Conservation (phyloP, 1,140 invertebrate genomes). For the Orchestia grillus region DNA sequence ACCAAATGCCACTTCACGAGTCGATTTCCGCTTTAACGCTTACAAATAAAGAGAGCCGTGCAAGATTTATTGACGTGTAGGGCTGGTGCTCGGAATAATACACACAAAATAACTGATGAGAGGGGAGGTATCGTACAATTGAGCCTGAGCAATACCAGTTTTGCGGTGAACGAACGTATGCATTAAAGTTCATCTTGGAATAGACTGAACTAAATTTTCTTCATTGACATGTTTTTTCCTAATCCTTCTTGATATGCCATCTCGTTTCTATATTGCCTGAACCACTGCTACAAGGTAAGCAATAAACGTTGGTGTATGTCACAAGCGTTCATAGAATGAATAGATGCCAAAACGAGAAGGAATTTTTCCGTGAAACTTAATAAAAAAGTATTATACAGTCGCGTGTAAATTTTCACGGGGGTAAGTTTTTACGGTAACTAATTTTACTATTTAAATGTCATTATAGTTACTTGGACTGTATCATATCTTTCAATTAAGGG, state of each 20-base stretch:
- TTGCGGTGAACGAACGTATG: not conserved
- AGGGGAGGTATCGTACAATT: not conserved
- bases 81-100: not conserved
- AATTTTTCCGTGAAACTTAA: not conserved
- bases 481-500: too few relatives aligned
- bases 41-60: constrained; percentile 41
- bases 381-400: not conserved
- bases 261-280: not conserved
- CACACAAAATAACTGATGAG: not conserved
- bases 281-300: too few relatives aligned
- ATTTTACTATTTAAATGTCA: too few relatives aligned
- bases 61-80: constrained; percentile 21
- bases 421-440: too few relatives aligned
- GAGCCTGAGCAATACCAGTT: not conserved
- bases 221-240: not conserved
- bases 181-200: not conserved
- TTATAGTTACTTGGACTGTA: too few relatives aligned
- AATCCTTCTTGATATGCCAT: not conserved
- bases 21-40: constrained; percentile 52
- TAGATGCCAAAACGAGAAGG: not conserved
- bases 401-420: too few relatives aligned
- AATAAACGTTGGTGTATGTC: too few relatives aligned
- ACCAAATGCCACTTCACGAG: constrained; percentile 36
- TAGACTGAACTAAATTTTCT: not conserved
- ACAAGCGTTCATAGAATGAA: too few relatives aligned